Evolutionary conservation across 2,797 vertebrate genomes (phyloP), one percentile per base, ranked within the genome.

Genomic region (Chiroxiphia lanceolata): DNA sequence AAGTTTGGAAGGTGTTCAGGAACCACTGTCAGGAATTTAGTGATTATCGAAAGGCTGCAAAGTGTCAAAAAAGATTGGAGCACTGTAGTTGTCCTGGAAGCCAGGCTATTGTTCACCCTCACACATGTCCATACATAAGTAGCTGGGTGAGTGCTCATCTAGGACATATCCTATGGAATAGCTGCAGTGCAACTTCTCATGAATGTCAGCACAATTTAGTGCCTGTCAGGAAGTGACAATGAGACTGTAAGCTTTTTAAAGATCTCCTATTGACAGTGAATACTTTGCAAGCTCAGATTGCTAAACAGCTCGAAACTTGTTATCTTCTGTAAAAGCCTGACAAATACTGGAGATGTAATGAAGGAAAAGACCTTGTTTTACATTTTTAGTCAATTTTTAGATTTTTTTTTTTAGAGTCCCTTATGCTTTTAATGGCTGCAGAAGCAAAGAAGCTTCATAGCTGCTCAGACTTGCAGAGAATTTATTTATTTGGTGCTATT

Each of bases 401-500:
- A 19, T 38, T 38, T 92, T 93, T 91, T 63, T 47, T 59, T 93
- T 89, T 94, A 40, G 31, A 88, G 17, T 15, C 33, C 6, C 14
- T 77, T 92, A 40, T 44, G 31, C 57, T 91, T 91, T 90, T 76
- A 71, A 57, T 82, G 82, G 17, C 60, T 89, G 40, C n/a, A 84
- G 85, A 72, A 94, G 11, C 72, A 83, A 78, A 95, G 60, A 50
- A 61, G 44, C 53, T 94, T 94, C 83, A 40, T 89, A 93, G 72
- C 57, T 75, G 54, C 77, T 84, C 63, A 60, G 14, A 69, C 5
- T 54, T 77, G 22, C 48, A 83, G 85, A 82, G 44, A 76, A 85
- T 56, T 91, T 94, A 95, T 91, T 94, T 93, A 94, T 93, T 94
- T 90, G 86, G 85, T 97, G 90, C 57, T 84, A 31, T 80, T 94